These are phyloP conservation scores for Heliocidaris tuberculata DNA, from an alignment of 35 echinoderm and acorn worm species.

Conservation along the genomic window DNA sequence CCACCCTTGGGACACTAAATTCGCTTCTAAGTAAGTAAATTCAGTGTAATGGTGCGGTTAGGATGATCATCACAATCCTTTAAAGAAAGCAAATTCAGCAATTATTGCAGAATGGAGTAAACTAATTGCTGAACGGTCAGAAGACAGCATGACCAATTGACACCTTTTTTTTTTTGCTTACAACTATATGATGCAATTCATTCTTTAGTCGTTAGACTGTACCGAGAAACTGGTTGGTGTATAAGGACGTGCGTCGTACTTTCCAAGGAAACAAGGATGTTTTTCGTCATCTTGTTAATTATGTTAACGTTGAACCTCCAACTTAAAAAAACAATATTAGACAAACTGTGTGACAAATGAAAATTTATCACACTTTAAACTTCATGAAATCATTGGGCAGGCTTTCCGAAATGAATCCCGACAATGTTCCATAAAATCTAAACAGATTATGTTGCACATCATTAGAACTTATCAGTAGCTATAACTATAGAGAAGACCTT, in stretches of 20 bases:
- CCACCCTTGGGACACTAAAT: not conserved
- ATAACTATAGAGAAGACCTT: too few species aligned
- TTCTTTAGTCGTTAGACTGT: not conserved
- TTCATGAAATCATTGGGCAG: not conserved
- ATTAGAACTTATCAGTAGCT: too few species aligned
- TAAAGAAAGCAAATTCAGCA: not conserved
- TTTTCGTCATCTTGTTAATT: not conserved
- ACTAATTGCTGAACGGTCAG: not conserved
- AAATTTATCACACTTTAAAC: not conserved
- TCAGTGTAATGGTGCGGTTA: not conserved
- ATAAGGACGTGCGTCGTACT: not conserved
- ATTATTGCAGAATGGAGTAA: not conserved
- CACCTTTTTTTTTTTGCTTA: not conserved
- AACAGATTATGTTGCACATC: not conserved
- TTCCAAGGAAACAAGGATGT: not conserved
- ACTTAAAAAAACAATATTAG: not conserved
- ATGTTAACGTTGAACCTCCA: not conserved
- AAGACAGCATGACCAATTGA: not conserved
- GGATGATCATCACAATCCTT: not conserved
- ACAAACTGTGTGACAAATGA: not conserved
- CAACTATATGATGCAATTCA: not conserved
- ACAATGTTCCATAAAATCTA: not conserved
- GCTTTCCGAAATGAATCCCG: not conserved
- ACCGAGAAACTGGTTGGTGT: not conserved
- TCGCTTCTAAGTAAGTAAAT: not conserved